phyloP scores from a whole-genome alignment of 1,140 invertebrate species.

The Heliothis subflexa region DNA sequence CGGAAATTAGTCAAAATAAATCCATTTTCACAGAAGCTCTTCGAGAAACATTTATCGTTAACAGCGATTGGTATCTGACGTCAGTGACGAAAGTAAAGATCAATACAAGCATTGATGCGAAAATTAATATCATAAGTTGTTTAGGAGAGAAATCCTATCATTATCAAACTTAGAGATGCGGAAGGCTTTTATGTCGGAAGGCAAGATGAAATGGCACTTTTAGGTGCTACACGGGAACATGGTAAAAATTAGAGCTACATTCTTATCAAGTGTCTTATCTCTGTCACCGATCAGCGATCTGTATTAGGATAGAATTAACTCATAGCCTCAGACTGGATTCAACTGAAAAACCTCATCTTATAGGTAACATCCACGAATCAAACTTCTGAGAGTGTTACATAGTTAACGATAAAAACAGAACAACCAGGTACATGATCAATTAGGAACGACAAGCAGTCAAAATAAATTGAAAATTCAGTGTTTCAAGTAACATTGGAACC shows the following conservation, averaged over 20 bases:
- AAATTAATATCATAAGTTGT: conserved; percentile 12
- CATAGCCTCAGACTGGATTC: too few relatives aligned
- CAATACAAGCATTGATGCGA: not conserved
- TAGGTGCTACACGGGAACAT: too few relatives aligned
- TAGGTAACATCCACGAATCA: not conserved
- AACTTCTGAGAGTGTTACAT: not conserved
- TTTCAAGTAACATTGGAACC: conserved; percentile 12
- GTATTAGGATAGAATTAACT: too few relatives aligned
- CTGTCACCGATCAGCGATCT: too few relatives aligned
- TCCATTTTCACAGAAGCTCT: not conserved
- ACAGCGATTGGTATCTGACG: not conserved
- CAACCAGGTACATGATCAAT: too few relatives aligned
- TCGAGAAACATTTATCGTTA: not conserved
- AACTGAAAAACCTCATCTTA: too few relatives aligned
- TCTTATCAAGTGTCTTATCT: too few relatives aligned
- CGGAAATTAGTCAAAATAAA: not conserved
- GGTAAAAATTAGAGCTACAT: too few relatives aligned
- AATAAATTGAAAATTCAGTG: not conserved
- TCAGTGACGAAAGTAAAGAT: conserved; percentile 16
- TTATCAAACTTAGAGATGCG: too few relatives aligned
- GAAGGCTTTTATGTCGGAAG: too few relatives aligned
- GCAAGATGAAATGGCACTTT: too few relatives aligned
- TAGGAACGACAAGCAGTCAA: not conserved
- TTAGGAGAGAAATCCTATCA: not conserved
- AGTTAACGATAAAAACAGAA: not conserved